A percentile compares a stretch with the other conserved stretches of the same genome.
Evolutionary conservation across 2,113 vertebrate genomes (phyloP).

Genomic region (Onychostoma macrolepis): DNA sequence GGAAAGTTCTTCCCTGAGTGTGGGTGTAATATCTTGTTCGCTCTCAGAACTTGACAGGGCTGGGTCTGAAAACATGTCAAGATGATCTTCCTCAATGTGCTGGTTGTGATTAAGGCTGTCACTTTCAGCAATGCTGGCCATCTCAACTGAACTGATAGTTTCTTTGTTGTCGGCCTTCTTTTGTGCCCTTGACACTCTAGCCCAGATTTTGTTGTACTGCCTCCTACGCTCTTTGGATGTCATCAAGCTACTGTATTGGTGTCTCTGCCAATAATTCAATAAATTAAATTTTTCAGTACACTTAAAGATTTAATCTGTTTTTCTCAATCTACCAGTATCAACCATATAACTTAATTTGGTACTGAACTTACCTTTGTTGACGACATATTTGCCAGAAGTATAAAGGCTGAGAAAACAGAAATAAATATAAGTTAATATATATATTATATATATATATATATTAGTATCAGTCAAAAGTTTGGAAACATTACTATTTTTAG

Average conservation of each 20-base stretch:
- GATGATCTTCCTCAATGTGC: neutral
- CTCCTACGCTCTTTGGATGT: neutral
- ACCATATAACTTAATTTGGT: neutral
- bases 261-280: constrained; percentile 20
- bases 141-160: neutral
- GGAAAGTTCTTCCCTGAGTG: neutral
- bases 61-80: neutral
- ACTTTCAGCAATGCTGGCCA: constrained; percentile 3
- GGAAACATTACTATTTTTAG: no score
- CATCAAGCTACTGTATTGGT: neutral
- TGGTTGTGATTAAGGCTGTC: neutral
- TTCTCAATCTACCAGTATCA: neutral
- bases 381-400: neutral
- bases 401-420: neutral
- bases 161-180: neutral
- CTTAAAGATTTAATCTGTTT: neutral
- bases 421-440: neutral
- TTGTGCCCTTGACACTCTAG: constrained; percentile 16
- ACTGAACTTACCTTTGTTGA: constrained; percentile 4
- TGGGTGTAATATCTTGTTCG: neutral
- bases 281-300: neutral
- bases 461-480: no score
- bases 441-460: no score
- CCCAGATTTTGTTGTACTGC: neutral
- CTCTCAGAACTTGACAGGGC: neutral